Conservation (phyloP, 2,113 vertebrate species). For the Heloderma charlesbogerti region DNA sequence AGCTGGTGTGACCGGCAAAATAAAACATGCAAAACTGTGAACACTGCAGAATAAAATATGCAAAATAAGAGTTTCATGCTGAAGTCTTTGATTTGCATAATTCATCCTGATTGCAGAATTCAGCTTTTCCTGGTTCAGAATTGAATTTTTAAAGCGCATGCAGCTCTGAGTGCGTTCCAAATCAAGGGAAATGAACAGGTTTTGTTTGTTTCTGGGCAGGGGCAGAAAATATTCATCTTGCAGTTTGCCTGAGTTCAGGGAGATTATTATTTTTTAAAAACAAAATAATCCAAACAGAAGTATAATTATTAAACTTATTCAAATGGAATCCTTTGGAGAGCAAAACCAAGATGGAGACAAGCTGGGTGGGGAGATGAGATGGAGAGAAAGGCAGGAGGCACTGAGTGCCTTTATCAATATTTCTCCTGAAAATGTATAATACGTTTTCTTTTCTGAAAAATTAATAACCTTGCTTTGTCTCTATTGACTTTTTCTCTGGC, state of each 20-base stretch:
- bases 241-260: too few relatives aligned
- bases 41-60: background rate
- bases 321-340: background rate
- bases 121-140: background rate
- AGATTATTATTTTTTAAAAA: background rate
- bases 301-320: background rate
- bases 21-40: background rate
- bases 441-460: constrained; percentile 76
- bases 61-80: background rate
- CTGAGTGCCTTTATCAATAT: constrained; percentile 67
- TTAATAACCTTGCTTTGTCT: constrained; percentile 62
- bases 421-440: constrained; percentile 69
- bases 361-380: constrained; percentile 25
- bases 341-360: background rate
- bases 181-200: background rate
- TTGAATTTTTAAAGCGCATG: background rate
- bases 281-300: background rate
- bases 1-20: background rate
- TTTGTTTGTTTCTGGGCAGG: background rate
- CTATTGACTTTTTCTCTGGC: constrained; percentile 31
- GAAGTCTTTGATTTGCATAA: background rate
- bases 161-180: background rate
- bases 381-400: constrained; percentile 27
- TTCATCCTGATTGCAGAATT: background rate
- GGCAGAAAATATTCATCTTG: background rate